Evolutionary conservation across 2,797 vertebrate genomes (phyloP).

Genomic region (Hippoglossus hippoglossus): DNA sequence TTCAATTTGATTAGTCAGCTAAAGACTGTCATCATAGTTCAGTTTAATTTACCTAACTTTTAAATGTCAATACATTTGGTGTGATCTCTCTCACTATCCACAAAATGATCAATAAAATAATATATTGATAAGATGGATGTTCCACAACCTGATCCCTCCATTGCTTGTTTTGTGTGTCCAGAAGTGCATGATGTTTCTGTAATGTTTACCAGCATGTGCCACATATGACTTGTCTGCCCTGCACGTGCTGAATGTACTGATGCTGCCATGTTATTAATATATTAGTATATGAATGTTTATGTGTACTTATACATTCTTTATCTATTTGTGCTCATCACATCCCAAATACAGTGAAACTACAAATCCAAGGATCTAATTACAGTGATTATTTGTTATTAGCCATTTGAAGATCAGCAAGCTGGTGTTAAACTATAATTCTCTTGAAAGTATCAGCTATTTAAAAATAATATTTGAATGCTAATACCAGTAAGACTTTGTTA

Average conservation of each 20-base stretch:
- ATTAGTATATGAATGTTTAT: background rate
- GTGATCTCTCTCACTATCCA: background rate
- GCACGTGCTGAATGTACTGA: constrained; percentile 54
- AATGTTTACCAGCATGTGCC: constrained; percentile 46
- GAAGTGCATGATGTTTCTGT: constrained; percentile 56
- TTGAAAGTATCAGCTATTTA: background rate
- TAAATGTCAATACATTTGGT: background rate
- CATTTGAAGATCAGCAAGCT: background rate
- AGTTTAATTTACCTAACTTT: background rate
- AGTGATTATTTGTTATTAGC: constrained; percentile 8
- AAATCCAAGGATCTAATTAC: background rate
- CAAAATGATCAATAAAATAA: constrained; percentile 5
- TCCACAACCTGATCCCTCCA: constrained; percentile 47
- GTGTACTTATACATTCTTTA: background rate
- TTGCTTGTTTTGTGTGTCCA: constrained; percentile 52
- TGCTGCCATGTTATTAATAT: constrained; percentile 24
- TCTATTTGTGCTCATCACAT: constrained; percentile 8
- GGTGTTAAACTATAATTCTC: background rate
- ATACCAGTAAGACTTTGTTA: background rate
- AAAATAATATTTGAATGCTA: background rate
- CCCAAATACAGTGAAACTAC: background rate
- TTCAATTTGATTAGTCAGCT: constrained; percentile 39
- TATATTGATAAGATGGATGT: background rate
- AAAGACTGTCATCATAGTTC: background rate
- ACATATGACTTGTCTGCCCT: constrained; percentile 44